phyloP scores from a whole-genome alignment of 2,888 invertebrate species.

The Sceliomorpha sp. region DNA sequence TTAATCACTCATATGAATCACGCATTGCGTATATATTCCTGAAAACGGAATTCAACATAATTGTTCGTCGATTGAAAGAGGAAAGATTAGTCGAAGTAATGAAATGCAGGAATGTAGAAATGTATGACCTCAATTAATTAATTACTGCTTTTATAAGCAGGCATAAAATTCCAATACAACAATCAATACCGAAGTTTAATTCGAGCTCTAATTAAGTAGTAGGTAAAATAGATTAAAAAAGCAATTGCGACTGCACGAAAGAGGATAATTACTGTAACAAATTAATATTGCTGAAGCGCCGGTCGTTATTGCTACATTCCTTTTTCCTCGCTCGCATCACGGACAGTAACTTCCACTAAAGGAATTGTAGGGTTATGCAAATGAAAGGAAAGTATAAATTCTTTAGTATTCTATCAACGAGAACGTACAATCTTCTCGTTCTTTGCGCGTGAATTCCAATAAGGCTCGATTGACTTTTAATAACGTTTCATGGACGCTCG shows the following conservation, averaged over 20 bases:
- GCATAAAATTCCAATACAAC: slow-evolving; percentile 3
- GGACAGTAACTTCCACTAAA: slow-evolving; percentile 11
- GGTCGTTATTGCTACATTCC: neutral
- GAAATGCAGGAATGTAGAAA: too few species aligned
- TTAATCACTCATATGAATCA: too few species aligned
- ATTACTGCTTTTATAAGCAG: neutral
- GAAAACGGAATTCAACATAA: too few species aligned
- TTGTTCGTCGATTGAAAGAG: too few species aligned
- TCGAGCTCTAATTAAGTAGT: slow-evolving; percentile 12
- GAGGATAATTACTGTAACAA: slow-evolving; percentile 4
- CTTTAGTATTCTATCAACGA: slow-evolving; percentile 21
- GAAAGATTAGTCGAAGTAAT: too few species aligned
- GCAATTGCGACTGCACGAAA: neutral
- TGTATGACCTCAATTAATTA: slow-evolving; percentile 13
- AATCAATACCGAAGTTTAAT: slow-evolving; percentile 23
- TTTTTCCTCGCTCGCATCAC: slow-evolving; percentile 2
- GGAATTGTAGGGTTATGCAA: slow-evolving; percentile 30
- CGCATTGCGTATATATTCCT: too few species aligned
- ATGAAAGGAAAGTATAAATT: slow-evolving; percentile 18
- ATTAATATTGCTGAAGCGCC: neutral
- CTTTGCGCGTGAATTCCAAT: slow-evolving; percentile 24
- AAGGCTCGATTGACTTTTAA: slow-evolving; percentile 35
- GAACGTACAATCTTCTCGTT: neutral
- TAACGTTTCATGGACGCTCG: slow-evolving; percentile 7
- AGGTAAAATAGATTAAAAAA: slow-evolving; percentile 9